Evolutionary conservation across 1,140 invertebrate species (phyloP), one percentile per base, ranked within the genome.

Genomic region (Drosophila takahashii): DNA sequence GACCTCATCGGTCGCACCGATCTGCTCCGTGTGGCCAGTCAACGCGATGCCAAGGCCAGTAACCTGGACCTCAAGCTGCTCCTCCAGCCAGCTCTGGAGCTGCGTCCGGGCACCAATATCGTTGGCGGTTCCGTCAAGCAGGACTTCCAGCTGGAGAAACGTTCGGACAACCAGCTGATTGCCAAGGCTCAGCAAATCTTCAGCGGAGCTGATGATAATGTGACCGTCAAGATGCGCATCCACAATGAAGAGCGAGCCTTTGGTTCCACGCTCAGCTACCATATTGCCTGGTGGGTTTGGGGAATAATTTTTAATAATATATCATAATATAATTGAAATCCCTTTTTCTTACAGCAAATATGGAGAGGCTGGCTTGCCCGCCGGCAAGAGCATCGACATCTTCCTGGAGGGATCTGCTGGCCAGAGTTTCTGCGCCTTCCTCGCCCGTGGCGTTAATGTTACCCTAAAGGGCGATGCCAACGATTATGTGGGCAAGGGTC

Each of bases 371-470:
- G 98, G 99, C 42, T 93, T 99, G 22, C 97, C 98, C 8, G 95
- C 96, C 1, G 94, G 93, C 39, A 95, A 95, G 71, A 96, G 95
- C 70, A 97, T 99, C 62, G 95, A 97, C 75, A 97, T 99, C 39
- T 95, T 94, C 50, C 92, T 99, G 34, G 96, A 93, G 69, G 99
- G 99, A 8, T 98, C 98, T n/a, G 99, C 98, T 27, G 99, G 99
- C 32, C 99, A 99, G 93, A 99, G 98, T 91, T 99, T 99, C 93
- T 98, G 99, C 92, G 98, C 98, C n/a, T 99, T 99, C 93, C 93
- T 99, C 67, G 95, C 96, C 0, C 96, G 95, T 66, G 99, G 99
- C 32, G 94, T 99, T 62, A 95, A 95, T 73, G 96, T 99, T 1
- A 97, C 95, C 10, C 94, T 99, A 4, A 98, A 99, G 93, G 99